Percentiles rank a stretch among this genome's conserved stretches.
These are phyloP conservation scores for Hemitrygon akajei DNA, from an alignment of 2,797 vertebrate genomes.

Conservation along the genomic window DNA sequence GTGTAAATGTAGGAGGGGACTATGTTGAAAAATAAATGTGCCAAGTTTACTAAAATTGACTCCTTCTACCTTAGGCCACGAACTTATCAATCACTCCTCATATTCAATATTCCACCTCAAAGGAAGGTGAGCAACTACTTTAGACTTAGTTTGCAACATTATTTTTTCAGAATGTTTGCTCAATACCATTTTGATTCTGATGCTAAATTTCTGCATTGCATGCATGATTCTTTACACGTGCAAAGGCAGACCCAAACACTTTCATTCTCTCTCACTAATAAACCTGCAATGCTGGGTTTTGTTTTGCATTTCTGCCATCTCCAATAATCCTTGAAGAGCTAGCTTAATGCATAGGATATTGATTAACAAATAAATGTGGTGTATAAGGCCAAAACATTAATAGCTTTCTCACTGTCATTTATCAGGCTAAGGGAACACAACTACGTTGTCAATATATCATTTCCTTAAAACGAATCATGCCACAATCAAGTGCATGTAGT, in stretches of 20 bases:
- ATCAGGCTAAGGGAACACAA: constrained; percentile 14
- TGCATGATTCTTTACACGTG: not conserved
- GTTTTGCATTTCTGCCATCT: constrained; percentile 15
- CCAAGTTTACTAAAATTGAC: too few species aligned
- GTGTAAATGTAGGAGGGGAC: too few species aligned
- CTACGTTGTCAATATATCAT: constrained; percentile 28
- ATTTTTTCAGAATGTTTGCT: not conserved
- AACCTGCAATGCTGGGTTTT: not conserved
- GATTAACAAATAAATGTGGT: constrained; percentile 49
- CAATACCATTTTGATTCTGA: not conserved
- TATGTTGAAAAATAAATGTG: too few species aligned
- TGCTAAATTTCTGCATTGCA: not conserved
- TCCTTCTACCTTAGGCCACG: too few species aligned
- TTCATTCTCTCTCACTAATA: not conserved
- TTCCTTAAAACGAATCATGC: constrained; percentile 28
- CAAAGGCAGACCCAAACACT: not conserved
- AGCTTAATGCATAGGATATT: constrained; percentile 31
- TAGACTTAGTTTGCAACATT: not conserved
- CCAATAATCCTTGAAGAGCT: constrained; percentile 16
- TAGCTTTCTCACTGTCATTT: constrained; percentile 1
- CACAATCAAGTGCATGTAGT: constrained; percentile 28
- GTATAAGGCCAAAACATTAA: constrained; percentile 46
- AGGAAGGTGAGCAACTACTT: not conserved
- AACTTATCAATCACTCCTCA: too few species aligned
- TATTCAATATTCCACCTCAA: not conserved